Evolutionary conservation across 2,888 invertebrate species (phyloP).

Genomic region (Galeruca laticollis): DNA sequence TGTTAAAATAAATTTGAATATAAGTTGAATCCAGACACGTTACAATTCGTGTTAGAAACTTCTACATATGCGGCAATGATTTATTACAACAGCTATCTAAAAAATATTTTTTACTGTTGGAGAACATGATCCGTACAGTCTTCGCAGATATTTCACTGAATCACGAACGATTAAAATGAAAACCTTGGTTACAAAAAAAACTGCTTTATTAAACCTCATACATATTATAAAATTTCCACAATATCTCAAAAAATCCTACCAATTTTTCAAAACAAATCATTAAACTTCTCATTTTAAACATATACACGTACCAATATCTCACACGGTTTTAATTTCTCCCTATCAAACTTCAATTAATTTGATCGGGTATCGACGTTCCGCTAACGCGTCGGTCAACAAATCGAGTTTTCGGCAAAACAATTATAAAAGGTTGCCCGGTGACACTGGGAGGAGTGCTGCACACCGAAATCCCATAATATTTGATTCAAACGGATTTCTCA

Average conservation of each 20-base stretch:
- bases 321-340: constrained; percentile 26
- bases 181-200: no score
- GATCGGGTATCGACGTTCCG: constrained; percentile 30
- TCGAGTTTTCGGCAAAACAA: constrained; percentile 59
- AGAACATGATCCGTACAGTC: no score
- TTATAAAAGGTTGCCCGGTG: constrained; percentile 54
- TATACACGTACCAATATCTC: constrained; percentile 4
- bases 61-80: no score
- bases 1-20: no score
- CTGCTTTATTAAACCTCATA: no score
- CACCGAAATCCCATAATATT: background rate
- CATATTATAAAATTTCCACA: background rate
- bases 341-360: constrained; percentile 41
- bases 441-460: background rate
- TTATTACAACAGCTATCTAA: no score
- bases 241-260: background rate
- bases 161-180: no score
- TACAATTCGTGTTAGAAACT: no score
- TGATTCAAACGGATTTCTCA: background rate
- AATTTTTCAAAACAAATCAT: constrained; percentile 1
- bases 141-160: no score
- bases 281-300: background rate
- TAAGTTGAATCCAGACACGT: no score
- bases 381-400: constrained; percentile 53
- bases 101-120: no score